A percentile compares a stretch with the other conserved stretches of the same genome.
phyloP scores from a whole-genome alignment of 2,888 invertebrate genomes.

The Chorisops tibialis region DNA sequence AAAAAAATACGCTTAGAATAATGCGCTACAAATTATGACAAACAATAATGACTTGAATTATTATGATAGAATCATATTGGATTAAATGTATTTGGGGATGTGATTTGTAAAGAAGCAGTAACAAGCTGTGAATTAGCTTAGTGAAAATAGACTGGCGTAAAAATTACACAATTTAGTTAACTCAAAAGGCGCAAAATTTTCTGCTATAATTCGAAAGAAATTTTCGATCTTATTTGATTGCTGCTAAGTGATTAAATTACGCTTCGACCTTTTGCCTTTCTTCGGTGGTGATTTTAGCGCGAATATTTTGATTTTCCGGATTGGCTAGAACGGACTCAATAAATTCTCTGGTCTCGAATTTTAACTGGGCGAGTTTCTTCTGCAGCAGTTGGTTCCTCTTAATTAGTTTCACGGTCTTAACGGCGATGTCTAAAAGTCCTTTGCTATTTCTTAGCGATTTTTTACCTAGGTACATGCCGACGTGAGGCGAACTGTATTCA shows the following conservation, averaged over 20 bases:
- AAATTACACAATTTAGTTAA: no score
- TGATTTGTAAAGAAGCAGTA: no score
- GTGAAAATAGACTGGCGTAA: no score
- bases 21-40: no score
- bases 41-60: no score
- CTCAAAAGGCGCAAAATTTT: no score
- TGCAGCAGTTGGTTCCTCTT: constrained; percentile 62
- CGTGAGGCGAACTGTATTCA: background rate
- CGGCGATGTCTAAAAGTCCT: constrained; percentile 61
- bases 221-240: no score
- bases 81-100: no score
- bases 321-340: constrained; percentile 60
- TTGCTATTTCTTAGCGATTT: constrained; percentile 40
- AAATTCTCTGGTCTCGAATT: constrained; percentile 62
- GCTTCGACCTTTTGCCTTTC: constrained; percentile 8
- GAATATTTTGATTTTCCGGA: constrained; percentile 47
- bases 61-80: no score
- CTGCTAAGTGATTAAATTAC: background rate
- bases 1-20: no score
- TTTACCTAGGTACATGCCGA: background rate
- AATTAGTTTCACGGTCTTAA: constrained; percentile 62
- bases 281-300: constrained; percentile 37
- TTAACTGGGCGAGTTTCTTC: constrained; percentile 58
- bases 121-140: no score
- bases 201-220: no score